Evolutionary conservation across 2,888 invertebrate genomes (phyloP), one percentile per base, ranked within the genome.

Genomic region (Arrhopalites spinosus): DNA sequence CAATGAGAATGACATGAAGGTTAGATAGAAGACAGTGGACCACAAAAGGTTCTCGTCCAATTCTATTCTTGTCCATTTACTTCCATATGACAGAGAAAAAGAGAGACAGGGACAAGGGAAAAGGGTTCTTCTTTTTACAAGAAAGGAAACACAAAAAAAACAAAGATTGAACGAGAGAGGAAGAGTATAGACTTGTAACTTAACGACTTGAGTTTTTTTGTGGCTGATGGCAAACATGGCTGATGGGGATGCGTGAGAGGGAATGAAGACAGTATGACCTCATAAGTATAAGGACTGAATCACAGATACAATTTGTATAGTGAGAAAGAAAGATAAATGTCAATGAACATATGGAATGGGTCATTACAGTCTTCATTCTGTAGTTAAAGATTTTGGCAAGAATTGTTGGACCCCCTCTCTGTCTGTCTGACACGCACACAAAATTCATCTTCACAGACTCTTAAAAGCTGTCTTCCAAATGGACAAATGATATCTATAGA

Each of bases 401-500:
- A n/a, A n/a, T n/a, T n/a, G n/a, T n/a, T n/a, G n/a, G 29, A 29
- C 25, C 30, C 30, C 29, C 63, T 27, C 63, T 3, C 61, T 13
- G 2, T 61, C 25, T 13, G 5, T 13, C 29, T 23, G 23, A 13
- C 45, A 11, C 45, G 15, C 45, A 45, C 45, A 45, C 20, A 5
- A 50, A 50, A 59, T 59, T 59, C 59, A 59, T 27, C 59, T 59
- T 27, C 11, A 27, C 27, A 13, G 2, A 25, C 11, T 59, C 25
- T 25, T 20, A 23, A 20, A 59, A 50, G 53, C 53, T n/a, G 53
- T n/a, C 20, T 23, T 53, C 36, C 67, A 23, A 64, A 67, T 74
- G 77, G 74, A 77, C 72, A 71, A 74, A 71, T 67, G 67, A 74
- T 74, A 68, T 68, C 73, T 13, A 30, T 29, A 36, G 20, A 30